These are phyloP conservation scores for Apodemia duryi DNA, from an alignment of 2,888 invertebrate genomes.

Conservation along the genomic window DNA sequence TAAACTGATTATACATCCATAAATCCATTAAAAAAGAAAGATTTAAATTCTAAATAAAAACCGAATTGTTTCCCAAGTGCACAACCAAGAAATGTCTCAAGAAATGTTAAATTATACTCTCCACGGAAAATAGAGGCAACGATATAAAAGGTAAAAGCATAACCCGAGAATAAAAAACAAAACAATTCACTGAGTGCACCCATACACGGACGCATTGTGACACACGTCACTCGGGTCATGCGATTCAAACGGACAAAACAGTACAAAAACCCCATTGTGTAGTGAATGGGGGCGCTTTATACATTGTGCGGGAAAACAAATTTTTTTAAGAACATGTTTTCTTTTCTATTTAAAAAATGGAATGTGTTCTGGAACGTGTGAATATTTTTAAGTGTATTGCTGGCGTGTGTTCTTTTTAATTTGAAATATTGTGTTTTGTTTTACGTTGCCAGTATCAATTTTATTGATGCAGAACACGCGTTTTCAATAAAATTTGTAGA, in stretches of 20 bases:
- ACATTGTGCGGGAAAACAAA: slow-evolving; percentile 62
- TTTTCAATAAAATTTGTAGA: slow-evolving; percentile 34
- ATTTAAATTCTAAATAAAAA: slow-evolving; percentile 4
- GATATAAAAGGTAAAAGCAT: slow-evolving; percentile 43
- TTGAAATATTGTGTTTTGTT: slow-evolving; percentile 56
- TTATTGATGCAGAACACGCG: slow-evolving; percentile 16
- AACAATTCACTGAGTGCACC: slow-evolving; percentile 73
- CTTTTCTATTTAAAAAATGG: slow-evolving; percentile 51
- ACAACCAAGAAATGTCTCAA: slow-evolving; percentile 40
- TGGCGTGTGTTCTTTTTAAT: slow-evolving; percentile 57
- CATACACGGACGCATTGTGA: slow-evolving; percentile 51
- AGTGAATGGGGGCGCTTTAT: slow-evolving; percentile 67
- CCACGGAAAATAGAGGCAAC: slow-evolving; percentile 45
- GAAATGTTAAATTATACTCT: slow-evolving; percentile 45
- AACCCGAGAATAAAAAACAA: slow-evolving; percentile 49
- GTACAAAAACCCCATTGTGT: slow-evolving; percentile 67
- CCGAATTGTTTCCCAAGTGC: slow-evolving; percentile 26
- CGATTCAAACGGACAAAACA: slow-evolving; percentile 49
- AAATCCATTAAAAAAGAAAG: slow-evolving; percentile 3
- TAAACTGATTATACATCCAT: too few relatives aligned
- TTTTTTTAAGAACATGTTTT: slow-evolving; percentile 70
- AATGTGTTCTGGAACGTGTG: slow-evolving; percentile 62
- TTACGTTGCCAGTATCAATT: slow-evolving; percentile 30
- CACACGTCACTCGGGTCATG: slow-evolving; percentile 57
- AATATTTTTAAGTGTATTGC: slow-evolving; percentile 65